Evolutionary conservation across 2,888 invertebrate genomes (phyloP), one percentile per base, ranked within the genome.

Genomic region (Cosmia trapezina): DNA sequence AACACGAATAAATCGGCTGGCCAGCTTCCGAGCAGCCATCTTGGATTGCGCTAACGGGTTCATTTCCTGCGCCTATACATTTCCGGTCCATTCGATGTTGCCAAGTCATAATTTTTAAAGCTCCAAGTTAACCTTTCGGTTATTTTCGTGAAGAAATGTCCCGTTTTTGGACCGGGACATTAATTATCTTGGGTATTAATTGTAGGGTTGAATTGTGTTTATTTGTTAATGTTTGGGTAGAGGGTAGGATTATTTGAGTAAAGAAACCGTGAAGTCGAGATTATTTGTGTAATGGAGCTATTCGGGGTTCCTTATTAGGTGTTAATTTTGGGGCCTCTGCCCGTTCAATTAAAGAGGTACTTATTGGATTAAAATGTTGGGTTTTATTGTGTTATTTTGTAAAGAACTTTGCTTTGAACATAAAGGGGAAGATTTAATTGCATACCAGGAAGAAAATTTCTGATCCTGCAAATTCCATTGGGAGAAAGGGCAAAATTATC

Each of bases 1-100:
- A 90, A 85, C 73, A 79, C 88, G 92, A 93, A 93, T 94, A 94
- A 94, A 94, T 93, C 93, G 91, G 78, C 87, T 87, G 87, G 83
- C 88, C 88, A 88, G 86, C 87, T 90, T 93, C 93, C 93, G 87
- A 83, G 60, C 91, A 81, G 95, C 95, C 95, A 95, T 95, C 95
- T 95, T 95, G 95, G 90, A 94, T 93, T 93, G 94, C 91, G 92
- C 94, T 95, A 95, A 94, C 95, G 93, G 94, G 94, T 95, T 96
- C 95, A 96, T 96, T 96, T 96, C 96, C 95, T 94, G 94, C 90
- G 95, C 95, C 96, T 95, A 95, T 95, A 94, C 94, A 93, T 93
- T 94, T 95, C 95, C 95, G 93, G 91, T 87, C 90, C 89, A 91
- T 91, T 93, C 91, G 93, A 91, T 91, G 93, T 89, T 94, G 94